Percentiles rank a stretch among this genome's conserved stretches.
Conservation (phyloP, 1,140 invertebrate species). For the Drosophila asahinai region DNA sequence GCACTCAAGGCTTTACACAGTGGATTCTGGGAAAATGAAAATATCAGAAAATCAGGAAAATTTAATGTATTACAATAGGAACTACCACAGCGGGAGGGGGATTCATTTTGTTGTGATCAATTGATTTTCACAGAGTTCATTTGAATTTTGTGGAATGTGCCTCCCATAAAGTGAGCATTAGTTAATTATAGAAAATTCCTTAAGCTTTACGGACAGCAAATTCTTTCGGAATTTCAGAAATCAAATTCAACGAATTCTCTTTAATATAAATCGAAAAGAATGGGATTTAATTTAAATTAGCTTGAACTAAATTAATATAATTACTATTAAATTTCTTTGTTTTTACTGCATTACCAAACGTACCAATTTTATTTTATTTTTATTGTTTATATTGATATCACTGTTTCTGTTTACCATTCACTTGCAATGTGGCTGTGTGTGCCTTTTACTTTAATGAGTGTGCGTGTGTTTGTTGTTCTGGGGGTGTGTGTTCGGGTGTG, state of each 20-base stretch:
- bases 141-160: not conserved
- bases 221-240: not conserved
- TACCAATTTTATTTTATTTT: not conserved
- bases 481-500: slow-evolving; percentile 28
- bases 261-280: too few relatives aligned
- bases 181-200: not conserved
- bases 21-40: not conserved
- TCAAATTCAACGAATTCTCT: too few relatives aligned
- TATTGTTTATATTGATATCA: not conserved
- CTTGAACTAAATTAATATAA: not conserved
- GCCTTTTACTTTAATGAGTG: slow-evolving; percentile 56
- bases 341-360: not conserved
- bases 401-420: slow-evolving; percentile 2
- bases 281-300: not conserved
- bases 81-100: not conserved
- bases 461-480: slow-evolving; percentile 14
- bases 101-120: not conserved
- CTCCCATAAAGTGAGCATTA: not conserved
- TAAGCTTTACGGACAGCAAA: too few relatives aligned
- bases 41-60: not conserved
- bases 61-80: too few relatives aligned
- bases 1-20: not conserved
- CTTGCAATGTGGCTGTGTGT: slow-evolving; percentile 10
- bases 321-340: not conserved
- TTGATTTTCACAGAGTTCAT: not conserved